phyloP scores from a whole-genome alignment of 2,888 invertebrate species.

The Pristionchus arcanus region DNA sequence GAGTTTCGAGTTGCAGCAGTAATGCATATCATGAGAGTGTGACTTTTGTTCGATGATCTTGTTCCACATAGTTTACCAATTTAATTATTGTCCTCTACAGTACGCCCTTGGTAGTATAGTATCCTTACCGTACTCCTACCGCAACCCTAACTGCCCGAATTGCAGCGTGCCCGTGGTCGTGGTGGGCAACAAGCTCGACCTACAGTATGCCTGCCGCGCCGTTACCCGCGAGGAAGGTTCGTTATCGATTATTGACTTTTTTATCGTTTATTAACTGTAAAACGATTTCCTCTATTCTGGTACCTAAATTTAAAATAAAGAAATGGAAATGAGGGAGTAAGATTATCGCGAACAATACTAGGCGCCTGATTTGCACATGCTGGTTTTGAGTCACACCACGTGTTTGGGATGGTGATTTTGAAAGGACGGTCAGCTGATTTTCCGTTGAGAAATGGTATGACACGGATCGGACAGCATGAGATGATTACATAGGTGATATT shows the following conservation, averaged over 20 bases:
- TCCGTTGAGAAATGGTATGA: background rate
- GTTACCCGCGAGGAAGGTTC: constrained; percentile 60
- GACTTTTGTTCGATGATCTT: no score
- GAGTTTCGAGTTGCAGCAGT: no score
- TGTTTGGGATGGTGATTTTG: background rate
- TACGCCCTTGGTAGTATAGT: no score
- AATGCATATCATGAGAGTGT: no score
- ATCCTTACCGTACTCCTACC: background rate
- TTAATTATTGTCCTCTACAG: no score
- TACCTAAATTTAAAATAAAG: no score
- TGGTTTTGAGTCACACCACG: background rate
- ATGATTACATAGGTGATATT: background rate
- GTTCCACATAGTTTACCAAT: no score
- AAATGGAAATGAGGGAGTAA: no score
- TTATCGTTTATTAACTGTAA: background rate
- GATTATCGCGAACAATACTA: no score
- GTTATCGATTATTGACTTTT: background rate
- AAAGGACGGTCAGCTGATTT: background rate
- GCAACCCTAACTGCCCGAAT: constrained; percentile 75
- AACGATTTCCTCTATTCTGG: background rate
- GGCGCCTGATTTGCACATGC: background rate
- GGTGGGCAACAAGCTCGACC: constrained; percentile 97
- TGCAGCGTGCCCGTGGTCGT: constrained; percentile 94
- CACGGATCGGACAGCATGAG: background rate
- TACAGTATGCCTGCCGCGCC: constrained; percentile 83